Base-by-base conservation (phyloP, 2,888 invertebrate genomes). In the Polymixis lichenea region DNA sequence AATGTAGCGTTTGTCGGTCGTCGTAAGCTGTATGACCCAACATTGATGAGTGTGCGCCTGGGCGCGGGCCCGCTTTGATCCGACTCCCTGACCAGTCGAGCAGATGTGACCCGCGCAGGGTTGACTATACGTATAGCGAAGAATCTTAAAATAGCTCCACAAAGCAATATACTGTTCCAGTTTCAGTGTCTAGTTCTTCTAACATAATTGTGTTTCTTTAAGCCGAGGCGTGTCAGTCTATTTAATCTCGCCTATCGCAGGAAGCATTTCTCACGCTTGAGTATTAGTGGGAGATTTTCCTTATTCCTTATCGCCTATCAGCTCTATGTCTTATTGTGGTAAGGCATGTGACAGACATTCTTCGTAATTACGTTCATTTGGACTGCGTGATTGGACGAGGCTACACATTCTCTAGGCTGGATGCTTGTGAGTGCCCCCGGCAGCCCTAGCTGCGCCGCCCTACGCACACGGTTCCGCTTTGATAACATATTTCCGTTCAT, bases 31-130 rank as follows among this genome's bases (percentile, higher is more conserved):
- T 55, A 51, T 46, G 43, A 51, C 15, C 58, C 55, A 61, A 66
- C 71, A 56, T 72, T 80, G 72, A 84, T 70, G 69, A 76, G 58
- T 69, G 61, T 76, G 81, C 70, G 72, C 49, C 55, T 56, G 70
- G 58, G 72, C 55, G 81, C 77, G 61, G 72, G 17, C 56, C 53
- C 56, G 64, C 72, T 81, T 83, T 85, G 72, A 83, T 77, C 72
- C 72, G 11, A 25, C 74, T 62, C 71, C 25, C 81, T 55, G 69
- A 62, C 56, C 56, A 68, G 32, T 64, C 72, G 77, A 46, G 66
- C 72, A 81, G 67, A 85, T 71, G 77, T 67, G 73, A 69, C 71
- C 65, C 81, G 62, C 61, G 25, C 22, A 71, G 70, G 77, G 73
- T 61, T 73, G 55, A 60, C 60, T 28, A 38, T 72, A 46, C 43